Base-by-base conservation (phyloP, 2,113 vertebrate species). In the Marmota flaviventris region DNA sequence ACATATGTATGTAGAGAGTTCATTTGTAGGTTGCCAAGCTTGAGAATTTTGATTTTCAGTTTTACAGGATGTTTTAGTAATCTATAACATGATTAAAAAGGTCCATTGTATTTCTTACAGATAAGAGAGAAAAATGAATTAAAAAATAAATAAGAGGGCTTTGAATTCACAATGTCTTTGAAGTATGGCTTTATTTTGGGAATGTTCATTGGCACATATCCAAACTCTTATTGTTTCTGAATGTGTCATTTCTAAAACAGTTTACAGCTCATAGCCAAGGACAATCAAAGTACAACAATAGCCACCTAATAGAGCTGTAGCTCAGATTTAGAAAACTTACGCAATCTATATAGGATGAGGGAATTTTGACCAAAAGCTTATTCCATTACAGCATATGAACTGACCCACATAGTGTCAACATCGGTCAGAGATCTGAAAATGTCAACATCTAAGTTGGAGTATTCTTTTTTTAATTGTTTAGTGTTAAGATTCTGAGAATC, bases 171-270 rank as follows among this genome's bases (percentile, higher is more conserved):
- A 92, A 4, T 89, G 67, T 89, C 70, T 91, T 97, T 96, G 77
- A 67, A 88, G 45, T 45, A 76, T 29, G 63, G n/a, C 4, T 97
- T 93, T 97, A 95, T 96, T 95, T 95, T 77, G 53, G 72, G 48
- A 95, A 85, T 53, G 39, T 63, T 78, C n/a, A 34, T 87, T 93
- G 96, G 97, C 96, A 95, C 77, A 78, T 81, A 87, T 67, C 77
- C 96, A 97, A 94, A 76, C 53, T 82, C 58, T 93, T 77, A 95
- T 82, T 91, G 93, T 97, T 95, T 90, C 65, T 92, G 79, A 79
- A 91, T 42, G 56, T 93, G 84, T 48, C 18, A 37, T 81, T 96
- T 91, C 91, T 79, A 93, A 97, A 96, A 97, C 63, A 53, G 65
- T 89, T 91, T 70, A 92, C 13, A 85, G 81, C 29, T 87, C 53